Conservation (phyloP, 2,888 invertebrate genomes). For the Orthosia gracilis region DNA sequence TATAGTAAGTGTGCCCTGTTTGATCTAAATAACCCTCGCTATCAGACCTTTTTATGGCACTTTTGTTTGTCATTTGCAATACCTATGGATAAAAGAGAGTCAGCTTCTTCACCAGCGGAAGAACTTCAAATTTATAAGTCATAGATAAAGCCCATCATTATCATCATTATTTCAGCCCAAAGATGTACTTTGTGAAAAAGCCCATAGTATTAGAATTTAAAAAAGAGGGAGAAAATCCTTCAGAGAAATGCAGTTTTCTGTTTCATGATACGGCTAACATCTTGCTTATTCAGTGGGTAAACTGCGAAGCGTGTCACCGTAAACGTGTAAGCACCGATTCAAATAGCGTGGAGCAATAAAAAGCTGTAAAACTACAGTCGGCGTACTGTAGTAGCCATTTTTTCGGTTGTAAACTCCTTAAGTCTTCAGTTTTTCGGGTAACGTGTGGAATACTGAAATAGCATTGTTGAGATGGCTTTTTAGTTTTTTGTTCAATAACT, state of each 20-base stretch:
- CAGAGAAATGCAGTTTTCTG: neutral
- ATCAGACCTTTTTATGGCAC: too few relatives aligned
- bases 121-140: too few relatives aligned
- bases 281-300: constrained; percentile 24
- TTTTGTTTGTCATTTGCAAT: too few relatives aligned
- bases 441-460: constrained; percentile 16
- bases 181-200: too few relatives aligned
- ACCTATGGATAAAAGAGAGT: too few relatives aligned
- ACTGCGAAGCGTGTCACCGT: constrained; percentile 5
- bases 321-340: constrained; percentile 40
- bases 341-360: constrained; percentile 30
- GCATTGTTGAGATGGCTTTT: neutral
- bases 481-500: neutral
- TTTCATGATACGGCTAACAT: neutral
- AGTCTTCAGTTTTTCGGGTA: constrained; percentile 3
- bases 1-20: too few relatives aligned
- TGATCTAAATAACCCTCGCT: too few relatives aligned
- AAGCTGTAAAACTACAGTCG: constrained; percentile 24
- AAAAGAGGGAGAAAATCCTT: too few relatives aligned
- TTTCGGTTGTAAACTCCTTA: neutral
- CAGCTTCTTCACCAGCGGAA: too few relatives aligned
- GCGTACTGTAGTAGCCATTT: neutral
- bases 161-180: too few relatives aligned
- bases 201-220: too few relatives aligned
- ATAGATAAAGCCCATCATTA: too few relatives aligned